Percentiles rank a stretch among this genome's conserved stretches.
phyloP scores from a whole-genome alignment of 2,888 invertebrate species.

The Sinelater perroti region DNA sequence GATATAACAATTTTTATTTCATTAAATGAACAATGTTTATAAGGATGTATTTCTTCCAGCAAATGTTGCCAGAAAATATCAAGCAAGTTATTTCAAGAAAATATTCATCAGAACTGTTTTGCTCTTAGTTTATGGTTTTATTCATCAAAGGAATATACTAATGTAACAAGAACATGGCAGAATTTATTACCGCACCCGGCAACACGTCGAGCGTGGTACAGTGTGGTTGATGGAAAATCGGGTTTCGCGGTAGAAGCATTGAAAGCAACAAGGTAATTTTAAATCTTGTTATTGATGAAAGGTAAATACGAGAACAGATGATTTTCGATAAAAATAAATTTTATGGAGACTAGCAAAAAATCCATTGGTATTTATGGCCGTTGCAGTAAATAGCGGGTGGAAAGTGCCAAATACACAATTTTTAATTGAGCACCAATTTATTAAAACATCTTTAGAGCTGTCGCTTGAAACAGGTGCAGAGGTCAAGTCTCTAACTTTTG shows the following conservation, averaged over 20 bases:
- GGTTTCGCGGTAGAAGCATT: constrained; percentile 44
- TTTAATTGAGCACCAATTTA: constrained; percentile 44
- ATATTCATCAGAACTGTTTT: constrained; percentile 24
- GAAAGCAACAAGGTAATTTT: constrained; percentile 34
- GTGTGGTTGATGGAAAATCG: constrained; percentile 35
- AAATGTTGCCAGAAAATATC: constrained; percentile 3
- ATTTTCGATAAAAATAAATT: constrained; percentile 50
- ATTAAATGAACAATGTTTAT: no score
- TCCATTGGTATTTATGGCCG: constrained; percentile 47
- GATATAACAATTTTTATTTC: no score
- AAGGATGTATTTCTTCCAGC: constrained; percentile 7
- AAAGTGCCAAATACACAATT: constrained; percentile 50
- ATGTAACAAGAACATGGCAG: constrained; percentile 44
- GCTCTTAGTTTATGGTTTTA: constrained; percentile 49
- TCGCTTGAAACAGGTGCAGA: constrained; percentile 41
- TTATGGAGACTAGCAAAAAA: constrained; percentile 47
- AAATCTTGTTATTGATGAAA: no score
- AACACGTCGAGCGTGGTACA: constrained; percentile 42
- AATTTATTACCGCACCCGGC: constrained; percentile 41
- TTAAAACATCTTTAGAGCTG: constrained; percentile 41
- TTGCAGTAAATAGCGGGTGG: constrained; percentile 44
- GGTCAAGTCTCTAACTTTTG: constrained; percentile 46
- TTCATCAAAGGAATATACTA: constrained; percentile 50
- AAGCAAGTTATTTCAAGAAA: constrained; percentile 12
- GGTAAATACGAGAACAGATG: constrained; percentile 44